These are phyloP conservation scores for Brotula barbata DNA, from an alignment of 2,797 vertebrate genomes.

Conservation along the genomic window DNA sequence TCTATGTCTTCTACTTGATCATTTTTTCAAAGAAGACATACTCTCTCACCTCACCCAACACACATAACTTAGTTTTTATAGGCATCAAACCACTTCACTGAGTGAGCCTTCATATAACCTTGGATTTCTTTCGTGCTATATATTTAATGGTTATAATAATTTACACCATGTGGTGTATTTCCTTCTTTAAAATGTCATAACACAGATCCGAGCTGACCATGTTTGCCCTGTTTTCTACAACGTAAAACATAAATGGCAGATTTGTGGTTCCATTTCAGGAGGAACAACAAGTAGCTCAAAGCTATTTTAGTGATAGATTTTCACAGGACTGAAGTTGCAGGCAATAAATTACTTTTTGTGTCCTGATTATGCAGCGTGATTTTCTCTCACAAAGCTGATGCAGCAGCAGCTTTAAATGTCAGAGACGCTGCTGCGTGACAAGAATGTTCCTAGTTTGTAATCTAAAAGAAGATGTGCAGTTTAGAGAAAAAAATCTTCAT, in stretches of 20 bases:
- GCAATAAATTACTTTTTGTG: constrained; percentile 53
- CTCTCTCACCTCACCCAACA: too few species aligned
- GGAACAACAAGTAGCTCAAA: constrained; percentile 47
- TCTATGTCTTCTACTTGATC: too few species aligned
- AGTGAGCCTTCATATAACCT: neutral
- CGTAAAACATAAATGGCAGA: constrained; percentile 63
- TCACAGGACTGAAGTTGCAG: constrained; percentile 41
- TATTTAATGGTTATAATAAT: neutral
- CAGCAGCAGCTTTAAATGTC: constrained; percentile 22
- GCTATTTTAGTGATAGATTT: constrained; percentile 53
- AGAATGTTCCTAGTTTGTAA: constrained; percentile 4
- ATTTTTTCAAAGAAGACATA: too few species aligned
- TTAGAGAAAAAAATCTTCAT: neutral
- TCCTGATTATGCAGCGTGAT: constrained; percentile 49
- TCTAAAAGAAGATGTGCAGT: constrained; percentile 7
- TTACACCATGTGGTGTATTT: neutral
- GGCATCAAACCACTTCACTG: neutral
- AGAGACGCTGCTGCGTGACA: constrained; percentile 21
- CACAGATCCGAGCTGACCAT: too few species aligned
- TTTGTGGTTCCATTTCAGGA: constrained; percentile 62
- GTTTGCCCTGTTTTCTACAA: too few species aligned
- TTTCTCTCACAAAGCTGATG: constrained; percentile 40
- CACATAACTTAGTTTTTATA: too few species aligned
- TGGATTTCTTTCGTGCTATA: neutral
- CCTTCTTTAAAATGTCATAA: too few species aligned